Conservation (phyloP, 92 coral and sea anemone species). For the Palythoa heliodiscus region DNA sequence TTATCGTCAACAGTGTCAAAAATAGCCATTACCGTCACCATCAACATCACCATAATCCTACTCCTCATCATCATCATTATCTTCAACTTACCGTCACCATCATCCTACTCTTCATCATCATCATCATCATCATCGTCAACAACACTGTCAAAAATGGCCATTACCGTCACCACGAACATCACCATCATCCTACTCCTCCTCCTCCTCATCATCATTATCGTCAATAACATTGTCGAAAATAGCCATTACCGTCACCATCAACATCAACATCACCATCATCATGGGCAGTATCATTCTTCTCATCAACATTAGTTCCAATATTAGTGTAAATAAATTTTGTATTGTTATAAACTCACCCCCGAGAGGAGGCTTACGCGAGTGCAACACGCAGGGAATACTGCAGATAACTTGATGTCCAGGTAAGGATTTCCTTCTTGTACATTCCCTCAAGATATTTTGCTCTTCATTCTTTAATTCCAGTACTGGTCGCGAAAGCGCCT, state of each 20-base stretch:
- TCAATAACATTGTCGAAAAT: too few relatives aligned
- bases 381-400: conserved; percentile 90
- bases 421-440: conserved; percentile 30
- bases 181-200: too few relatives aligned
- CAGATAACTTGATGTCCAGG: conserved; percentile 81
- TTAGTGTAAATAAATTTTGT: not conserved
- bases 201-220: too few relatives aligned
- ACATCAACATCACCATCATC: not conserved
- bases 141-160: not conserved
- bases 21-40: too few relatives aligned
- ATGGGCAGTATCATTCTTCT: not conserved
- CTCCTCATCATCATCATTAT: not conserved
- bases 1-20: not conserved
- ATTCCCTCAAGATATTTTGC: not conserved
- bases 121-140: not conserved
- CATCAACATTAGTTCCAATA: not conserved
- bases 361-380: conserved; percentile 95
- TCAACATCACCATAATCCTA: too few relatives aligned
- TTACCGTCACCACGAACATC: not conserved
- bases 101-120: not conserved
- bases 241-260: too few relatives aligned
- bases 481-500: not conserved
- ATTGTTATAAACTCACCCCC: conserved; percentile 55
- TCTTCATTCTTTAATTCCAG: not conserved
- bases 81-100: not conserved